These are phyloP conservation scores for Ellobius talpinus DNA, from an alignment of 2,113 vertebrate species.

Conservation along the genomic window DNA sequence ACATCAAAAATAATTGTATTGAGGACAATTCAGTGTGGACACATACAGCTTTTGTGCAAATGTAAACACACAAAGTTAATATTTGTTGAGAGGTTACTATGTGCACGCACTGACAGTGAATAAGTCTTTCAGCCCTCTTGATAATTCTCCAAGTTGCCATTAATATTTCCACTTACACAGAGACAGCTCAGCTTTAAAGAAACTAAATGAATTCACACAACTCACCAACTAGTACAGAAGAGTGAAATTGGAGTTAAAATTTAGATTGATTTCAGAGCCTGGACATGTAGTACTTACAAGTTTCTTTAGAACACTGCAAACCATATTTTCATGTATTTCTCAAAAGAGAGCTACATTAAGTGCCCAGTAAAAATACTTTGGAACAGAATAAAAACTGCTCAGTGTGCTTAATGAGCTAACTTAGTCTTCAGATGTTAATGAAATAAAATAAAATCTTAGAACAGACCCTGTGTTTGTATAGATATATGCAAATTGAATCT, in stretches of 20 bases:
- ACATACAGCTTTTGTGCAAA: background rate
- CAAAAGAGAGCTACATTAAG: background rate
- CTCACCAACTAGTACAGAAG: background rate
- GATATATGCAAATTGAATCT: constrained; percentile 43
- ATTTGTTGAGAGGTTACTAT: background rate
- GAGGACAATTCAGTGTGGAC: background rate
- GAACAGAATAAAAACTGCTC: background rate
- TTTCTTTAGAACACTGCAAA: background rate
- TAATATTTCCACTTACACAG: constrained; percentile 22
- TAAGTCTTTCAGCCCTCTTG: background rate
- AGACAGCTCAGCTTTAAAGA: constrained; percentile 22
- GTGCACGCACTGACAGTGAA: background rate
- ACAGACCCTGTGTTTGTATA: constrained; percentile 26
- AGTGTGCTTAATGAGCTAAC: background rate
- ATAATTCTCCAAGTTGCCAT: background rate
- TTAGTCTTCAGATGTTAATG: background rate
- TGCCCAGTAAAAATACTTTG: background rate
- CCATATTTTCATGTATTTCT: background rate
- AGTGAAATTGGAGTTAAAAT: constrained; percentile 22
- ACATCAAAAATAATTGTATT: background rate
- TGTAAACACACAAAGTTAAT: background rate
- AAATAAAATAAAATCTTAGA: background rate
- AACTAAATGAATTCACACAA: background rate
- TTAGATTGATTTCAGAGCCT: background rate
- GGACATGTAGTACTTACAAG: background rate